Evolutionary conservation across 1,140 invertebrate genomes (phyloP).

Genomic region (Colletes latitarsis): DNA sequence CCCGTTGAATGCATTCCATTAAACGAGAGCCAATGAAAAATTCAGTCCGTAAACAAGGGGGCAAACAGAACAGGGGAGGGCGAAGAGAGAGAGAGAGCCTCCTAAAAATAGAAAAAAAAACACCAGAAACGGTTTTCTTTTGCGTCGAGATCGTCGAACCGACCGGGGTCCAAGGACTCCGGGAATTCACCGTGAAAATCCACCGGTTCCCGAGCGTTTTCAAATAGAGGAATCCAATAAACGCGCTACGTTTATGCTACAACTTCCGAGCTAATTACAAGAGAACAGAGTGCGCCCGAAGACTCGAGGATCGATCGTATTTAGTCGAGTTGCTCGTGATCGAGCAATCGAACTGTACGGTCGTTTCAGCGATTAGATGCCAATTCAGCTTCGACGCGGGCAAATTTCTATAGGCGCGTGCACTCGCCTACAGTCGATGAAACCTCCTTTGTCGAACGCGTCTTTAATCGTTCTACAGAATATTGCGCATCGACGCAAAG

Average conservation of each 20-base stretch:
- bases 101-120: background rate
- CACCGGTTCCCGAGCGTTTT: background rate
- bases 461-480: background rate
- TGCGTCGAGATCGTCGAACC: slow-evolving; percentile 13
- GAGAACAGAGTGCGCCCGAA: background rate
- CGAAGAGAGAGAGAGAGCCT: background rate
- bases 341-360: background rate
- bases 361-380: background rate
- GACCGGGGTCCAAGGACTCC: background rate
- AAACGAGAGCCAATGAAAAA: slow-evolving; percentile 38
- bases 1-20: slow-evolving; percentile 15
- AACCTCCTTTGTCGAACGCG: background rate
- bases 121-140: background rate
- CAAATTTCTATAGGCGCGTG: background rate
- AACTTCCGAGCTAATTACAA: slow-evolving; percentile 30
- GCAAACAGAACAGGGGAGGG: background rate
- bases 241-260: slow-evolving; percentile 3
- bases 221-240: slow-evolving; percentile 36
- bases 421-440: background rate
- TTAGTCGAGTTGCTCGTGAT: background rate
- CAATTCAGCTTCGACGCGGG: background rate
- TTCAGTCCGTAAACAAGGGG: slow-evolving; percentile 2
- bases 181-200: background rate
- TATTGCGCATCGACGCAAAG: too few relatives aligned
- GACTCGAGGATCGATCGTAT: slow-evolving; percentile 2